Base-by-base conservation (phyloP, 2,797 vertebrate genomes). In the Peromyscus eremicus region DNA sequence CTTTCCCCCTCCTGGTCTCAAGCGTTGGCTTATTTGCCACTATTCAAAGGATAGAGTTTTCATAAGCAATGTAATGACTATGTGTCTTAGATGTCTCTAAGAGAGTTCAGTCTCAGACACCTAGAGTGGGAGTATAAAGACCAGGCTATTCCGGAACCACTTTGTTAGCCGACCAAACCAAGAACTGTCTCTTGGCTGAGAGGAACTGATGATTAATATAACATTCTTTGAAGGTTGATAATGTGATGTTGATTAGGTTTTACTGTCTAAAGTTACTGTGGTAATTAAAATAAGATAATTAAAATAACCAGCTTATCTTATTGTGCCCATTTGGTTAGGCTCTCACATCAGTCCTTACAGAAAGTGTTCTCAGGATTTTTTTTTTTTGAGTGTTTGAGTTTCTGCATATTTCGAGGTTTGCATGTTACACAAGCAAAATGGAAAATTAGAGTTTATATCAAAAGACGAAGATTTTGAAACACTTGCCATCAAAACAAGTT, bases 401-500 rank as follows among this genome's bases (percentile, higher is more conserved):
- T 13, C 49, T 64, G 21, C 21, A 66, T 57, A 11, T 70, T 83
- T 70, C 52, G 64, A 37, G 64, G 29, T 11, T 57, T 80, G 8
- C 25, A 70, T 68, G 13, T 82, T 80, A 90, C 1, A 81, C 19
- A 71, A 94, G 34, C 34, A 71, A 92, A 25, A 6, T 49, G 37
- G 46, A 83, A 62, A 64, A 11, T 3, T 32, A 43, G 27, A 6
- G 70, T 89, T 94, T 60, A 68, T 62, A 55, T 12, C 2, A 40
- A 88, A 82, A 75, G 34, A 27, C 12, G 19, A 86, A 94, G 27
- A 86, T 91, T 96, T 95, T 94, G 34, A 94, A 97, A 97, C 23
- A 91, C 34, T 96, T 90, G 19, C 21, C 13, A 23, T 90, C 64
- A 87, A 49, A 49, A 82, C 94, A 57, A 60, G 4, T 73, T 96